These are phyloP conservation scores for Syrphus vitripennis DNA, from an alignment of 2,888 invertebrate species.

Conservation along the genomic window DNA sequence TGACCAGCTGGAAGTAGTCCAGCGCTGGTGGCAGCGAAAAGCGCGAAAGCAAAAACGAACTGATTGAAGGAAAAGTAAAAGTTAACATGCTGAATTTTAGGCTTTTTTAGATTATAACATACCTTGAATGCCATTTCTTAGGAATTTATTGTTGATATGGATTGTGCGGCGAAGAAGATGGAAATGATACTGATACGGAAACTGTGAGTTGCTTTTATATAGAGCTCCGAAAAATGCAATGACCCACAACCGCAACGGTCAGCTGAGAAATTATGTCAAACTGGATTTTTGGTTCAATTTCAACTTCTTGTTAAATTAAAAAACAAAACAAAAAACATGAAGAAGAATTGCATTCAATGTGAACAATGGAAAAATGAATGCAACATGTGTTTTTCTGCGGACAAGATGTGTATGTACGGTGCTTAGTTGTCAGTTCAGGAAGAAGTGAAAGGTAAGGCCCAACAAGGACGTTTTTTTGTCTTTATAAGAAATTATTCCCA, in stretches of 20 bases:
- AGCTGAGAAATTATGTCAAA: conserved; percentile 42
- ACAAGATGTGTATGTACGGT: not conserved
- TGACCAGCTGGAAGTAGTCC: conserved; percentile 64
- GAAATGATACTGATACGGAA: conserved; percentile 37
- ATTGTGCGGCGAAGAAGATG: conserved; percentile 15
- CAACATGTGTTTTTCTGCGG: conserved; percentile 6
- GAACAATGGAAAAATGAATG: conserved; percentile 31
- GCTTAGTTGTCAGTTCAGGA: too few relatives aligned
- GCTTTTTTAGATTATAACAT: not conserved
- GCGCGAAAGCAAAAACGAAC: conserved; percentile 74
- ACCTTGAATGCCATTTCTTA: conserved; percentile 77
- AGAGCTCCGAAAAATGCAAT: not conserved
- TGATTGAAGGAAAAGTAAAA: conserved; percentile 31
- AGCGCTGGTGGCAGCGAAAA: conserved; percentile 75
- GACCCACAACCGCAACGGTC: not conserved
- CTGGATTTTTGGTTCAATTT: conserved; percentile 39
- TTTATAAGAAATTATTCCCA: not conserved
- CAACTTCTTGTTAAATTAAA: not conserved
- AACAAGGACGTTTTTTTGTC: not conserved
- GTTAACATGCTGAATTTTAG: not conserved
- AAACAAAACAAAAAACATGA: not conserved
- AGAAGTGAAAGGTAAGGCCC: not conserved
- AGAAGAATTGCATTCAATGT: conserved; percentile 33
- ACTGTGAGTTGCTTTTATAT: conserved; percentile 47
- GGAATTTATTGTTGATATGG: conserved; percentile 38